Percentiles rank a stretch among this genome's conserved stretches.
Evolutionary conservation across 2,888 invertebrate species (phyloP).

Genomic region (Cinara cedri): DNA sequence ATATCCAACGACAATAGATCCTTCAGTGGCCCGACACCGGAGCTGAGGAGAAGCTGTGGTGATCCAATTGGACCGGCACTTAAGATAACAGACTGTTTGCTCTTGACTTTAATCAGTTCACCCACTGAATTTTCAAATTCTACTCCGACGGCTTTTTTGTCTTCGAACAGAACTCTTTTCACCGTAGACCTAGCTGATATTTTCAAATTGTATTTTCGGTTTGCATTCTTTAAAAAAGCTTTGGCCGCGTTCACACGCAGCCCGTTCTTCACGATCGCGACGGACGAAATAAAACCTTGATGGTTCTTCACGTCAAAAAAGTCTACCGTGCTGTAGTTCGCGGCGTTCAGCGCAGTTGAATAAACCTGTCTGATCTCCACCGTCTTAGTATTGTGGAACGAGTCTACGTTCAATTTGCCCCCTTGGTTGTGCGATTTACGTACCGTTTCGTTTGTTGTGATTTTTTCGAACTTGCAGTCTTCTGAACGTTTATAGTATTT

Average conservation of each 20-base stretch:
- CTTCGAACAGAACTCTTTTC: conserved; percentile 66
- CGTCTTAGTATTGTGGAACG: conserved; percentile 31
- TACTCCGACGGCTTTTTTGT: conserved; percentile 73
- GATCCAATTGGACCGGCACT: conserved; percentile 72
- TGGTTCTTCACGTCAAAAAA: conserved; percentile 61
- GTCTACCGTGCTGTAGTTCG: conserved; percentile 63
- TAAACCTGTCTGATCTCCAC: background rate
- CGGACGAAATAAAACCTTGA: conserved; percentile 59
- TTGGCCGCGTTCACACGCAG: conserved; percentile 64
- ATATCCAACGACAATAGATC: conserved; percentile 65
- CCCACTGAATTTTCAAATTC: conserved; percentile 68
- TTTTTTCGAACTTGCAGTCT: conserved; percentile 61
- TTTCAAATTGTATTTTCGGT: conserved; percentile 44
- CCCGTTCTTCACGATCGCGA: conserved; percentile 60
- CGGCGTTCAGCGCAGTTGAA: conserved; percentile 60
- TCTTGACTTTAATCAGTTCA: conserved; percentile 69
- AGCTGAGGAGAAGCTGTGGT: conserved; percentile 73
- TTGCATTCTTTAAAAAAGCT: conserved; percentile 42
- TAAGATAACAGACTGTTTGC: conserved; percentile 70
- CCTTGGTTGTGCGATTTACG: conserved; percentile 62
- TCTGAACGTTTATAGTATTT: conserved; percentile 64
- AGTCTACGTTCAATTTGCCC: conserved; percentile 61
- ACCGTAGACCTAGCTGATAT: conserved; percentile 61
- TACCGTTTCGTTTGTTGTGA: conserved; percentile 63
- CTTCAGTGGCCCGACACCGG: conserved; percentile 69